These are phyloP conservation scores for Fulmarus glacialis DNA, from an alignment of 2,113 vertebrate genomes.

Conservation along the genomic window DNA sequence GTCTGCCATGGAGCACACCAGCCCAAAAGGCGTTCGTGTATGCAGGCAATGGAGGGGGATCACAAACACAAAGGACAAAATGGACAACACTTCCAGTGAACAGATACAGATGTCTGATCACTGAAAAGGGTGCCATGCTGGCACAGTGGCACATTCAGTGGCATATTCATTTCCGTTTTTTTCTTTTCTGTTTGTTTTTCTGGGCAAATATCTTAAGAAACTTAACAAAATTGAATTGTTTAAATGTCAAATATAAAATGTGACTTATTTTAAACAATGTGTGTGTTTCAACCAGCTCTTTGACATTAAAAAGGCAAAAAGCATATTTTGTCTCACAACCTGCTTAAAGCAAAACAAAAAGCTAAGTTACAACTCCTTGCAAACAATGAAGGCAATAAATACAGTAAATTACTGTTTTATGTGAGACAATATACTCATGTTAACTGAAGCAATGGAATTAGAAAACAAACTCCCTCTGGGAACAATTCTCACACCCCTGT, in stretches of 20 bases:
- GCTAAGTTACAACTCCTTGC: constrained; percentile 31
- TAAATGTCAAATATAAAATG: constrained; percentile 16
- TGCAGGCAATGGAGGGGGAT: fast-evolving
- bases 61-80: neutral
- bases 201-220: neutral
- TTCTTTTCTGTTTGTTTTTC: constrained; percentile 7
- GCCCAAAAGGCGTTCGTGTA: neutral
- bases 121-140: neutral
- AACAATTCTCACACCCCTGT: constrained; percentile 66
- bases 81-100: neutral
- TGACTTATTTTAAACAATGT: constrained; percentile 32
- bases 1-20: neutral
- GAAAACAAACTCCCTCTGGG: constrained; percentile 71
- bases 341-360: constrained; percentile 62
- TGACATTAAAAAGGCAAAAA: constrained; percentile 38
- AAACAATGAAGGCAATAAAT: constrained; percentile 71
- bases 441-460: constrained; percentile 67
- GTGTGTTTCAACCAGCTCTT: constrained; percentile 27
- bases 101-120: neutral
- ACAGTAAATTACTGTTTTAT: constrained; percentile 69
- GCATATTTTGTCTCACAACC: constrained; percentile 49
- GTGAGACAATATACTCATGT: constrained; percentile 69
- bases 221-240: neutral
- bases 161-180: neutral
- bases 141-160: neutral